These are phyloP conservation scores for Equus przewalskii DNA, from an alignment of 2,113 vertebrate genomes.

Conservation along the genomic window DNA sequence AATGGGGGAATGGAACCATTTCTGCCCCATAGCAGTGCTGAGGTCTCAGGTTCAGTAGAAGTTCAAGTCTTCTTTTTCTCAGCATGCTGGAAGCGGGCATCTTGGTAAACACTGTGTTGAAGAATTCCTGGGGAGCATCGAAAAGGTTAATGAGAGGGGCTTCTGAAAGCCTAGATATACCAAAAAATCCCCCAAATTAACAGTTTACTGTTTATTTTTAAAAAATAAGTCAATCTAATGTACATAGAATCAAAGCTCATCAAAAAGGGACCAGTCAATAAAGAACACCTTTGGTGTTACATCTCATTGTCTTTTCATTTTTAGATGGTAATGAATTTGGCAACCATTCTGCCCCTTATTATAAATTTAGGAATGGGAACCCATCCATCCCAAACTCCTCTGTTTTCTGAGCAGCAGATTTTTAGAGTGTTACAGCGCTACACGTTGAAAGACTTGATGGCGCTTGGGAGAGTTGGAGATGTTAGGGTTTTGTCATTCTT, in stretches of 20 bases:
- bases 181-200: not conserved
- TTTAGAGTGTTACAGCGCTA: not conserved
- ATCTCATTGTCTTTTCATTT: slow-evolving; percentile 6
- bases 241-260: slow-evolving; percentile 39
- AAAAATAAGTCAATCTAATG: not conserved
- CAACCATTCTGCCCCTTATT: not conserved
- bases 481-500: not conserved
- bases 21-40: slow-evolving; percentile 76
- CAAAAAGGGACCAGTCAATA: not conserved
- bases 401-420: slow-evolving; percentile 31
- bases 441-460: not conserved
- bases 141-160: not conserved
- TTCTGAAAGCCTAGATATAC: not conserved
- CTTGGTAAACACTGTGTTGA: not conserved
- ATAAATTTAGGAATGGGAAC: not conserved
- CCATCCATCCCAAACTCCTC: not conserved
- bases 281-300: not conserved
- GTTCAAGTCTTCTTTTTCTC: slow-evolving; percentile 78
- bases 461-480: not conserved
- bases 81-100: not conserved
- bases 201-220: not conserved
- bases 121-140: not conserved
- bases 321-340: not conserved
- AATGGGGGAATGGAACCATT: slow-evolving; percentile 84
- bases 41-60: slow-evolving; percentile 83